Percentiles rank a stretch among this genome's conserved stretches.
These are phyloP conservation scores for Eurytoma californica DNA, from an alignment of 2,888 invertebrate species.

Conservation along the genomic window DNA sequence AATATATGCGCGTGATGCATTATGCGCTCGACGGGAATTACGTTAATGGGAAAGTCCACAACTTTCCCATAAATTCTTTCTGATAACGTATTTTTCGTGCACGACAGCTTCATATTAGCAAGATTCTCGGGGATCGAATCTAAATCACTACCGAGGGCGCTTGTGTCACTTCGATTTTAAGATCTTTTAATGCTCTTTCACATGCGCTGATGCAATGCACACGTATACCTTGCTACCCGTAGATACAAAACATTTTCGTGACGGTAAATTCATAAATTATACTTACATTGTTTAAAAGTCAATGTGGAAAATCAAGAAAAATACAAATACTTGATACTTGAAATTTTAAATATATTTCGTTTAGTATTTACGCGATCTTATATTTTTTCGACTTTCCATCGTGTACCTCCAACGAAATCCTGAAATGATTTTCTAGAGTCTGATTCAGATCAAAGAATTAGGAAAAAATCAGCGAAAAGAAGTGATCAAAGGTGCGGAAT, in stretches of 20 bases:
- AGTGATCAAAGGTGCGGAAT: conserved; percentile 3
- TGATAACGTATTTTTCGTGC: neutral
- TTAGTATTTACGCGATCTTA: too few species aligned
- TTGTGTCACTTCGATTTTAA: neutral
- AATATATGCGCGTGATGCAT: conserved; percentile 51
- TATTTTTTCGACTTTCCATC: too few species aligned
- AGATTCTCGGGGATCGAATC: conserved; percentile 19
- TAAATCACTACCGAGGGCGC: conserved; percentile 16
- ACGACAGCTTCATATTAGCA: neutral
- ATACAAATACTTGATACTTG: too few species aligned
- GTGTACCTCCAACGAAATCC: too few species aligned
- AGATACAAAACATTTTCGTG: too few species aligned
- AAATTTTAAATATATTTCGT: too few species aligned
- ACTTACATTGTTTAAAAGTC: too few species aligned
- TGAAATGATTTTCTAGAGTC: too few species aligned
- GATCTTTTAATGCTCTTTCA: neutral
- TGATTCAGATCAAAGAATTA: too few species aligned
- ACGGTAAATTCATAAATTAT: too few species aligned
- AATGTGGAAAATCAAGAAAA: too few species aligned
- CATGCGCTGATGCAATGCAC: neutral
- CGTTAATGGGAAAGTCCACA: conserved; percentile 53
- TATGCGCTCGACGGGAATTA: conserved; percentile 38
- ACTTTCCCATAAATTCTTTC: conserved; percentile 52
- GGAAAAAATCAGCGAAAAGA: too few species aligned
- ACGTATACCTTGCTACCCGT: neutral